Evolutionary conservation across 2,888 invertebrate genomes (phyloP).

Genomic region (Andrena trimmerana): DNA sequence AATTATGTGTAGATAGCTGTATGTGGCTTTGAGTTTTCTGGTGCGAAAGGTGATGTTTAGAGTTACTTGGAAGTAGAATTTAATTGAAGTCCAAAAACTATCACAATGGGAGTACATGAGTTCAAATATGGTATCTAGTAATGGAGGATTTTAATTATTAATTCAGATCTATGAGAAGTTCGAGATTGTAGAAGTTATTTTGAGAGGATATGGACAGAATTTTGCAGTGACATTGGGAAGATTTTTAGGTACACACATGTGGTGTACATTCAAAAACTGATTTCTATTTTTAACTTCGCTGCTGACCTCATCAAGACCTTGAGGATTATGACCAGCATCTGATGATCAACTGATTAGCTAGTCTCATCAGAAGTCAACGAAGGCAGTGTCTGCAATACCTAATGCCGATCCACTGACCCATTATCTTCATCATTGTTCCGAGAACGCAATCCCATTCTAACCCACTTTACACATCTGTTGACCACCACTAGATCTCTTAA

Average conservation of each 20-base stretch:
- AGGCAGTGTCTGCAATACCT: background rate
- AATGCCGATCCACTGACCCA: background rate
- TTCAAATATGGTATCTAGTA: background rate
- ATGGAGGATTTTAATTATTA: background rate
- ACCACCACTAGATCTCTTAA: background rate
- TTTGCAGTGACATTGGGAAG: too few relatives aligned
- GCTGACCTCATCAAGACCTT: background rate
- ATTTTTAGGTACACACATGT: too few relatives aligned
- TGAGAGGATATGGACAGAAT: background rate
- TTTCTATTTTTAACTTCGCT: background rate
- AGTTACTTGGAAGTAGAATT: background rate
- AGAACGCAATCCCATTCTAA: background rate
- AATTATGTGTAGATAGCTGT: too few relatives aligned
- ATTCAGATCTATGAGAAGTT: background rate
- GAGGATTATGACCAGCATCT: background rate
- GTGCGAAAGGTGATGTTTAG: background rate
- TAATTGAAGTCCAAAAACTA: background rate
- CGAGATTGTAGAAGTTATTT: background rate
- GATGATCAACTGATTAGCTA: background rate
- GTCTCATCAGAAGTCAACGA: background rate
- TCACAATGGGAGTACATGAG: background rate
- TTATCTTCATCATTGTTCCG: background rate
- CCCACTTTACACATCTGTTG: background rate
- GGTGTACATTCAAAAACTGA: background rate
- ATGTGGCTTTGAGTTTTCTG: background rate